These are phyloP conservation scores for Habroteleia sp. DNA, from an alignment of 2,888 invertebrate genomes.

Conservation along the genomic window DNA sequence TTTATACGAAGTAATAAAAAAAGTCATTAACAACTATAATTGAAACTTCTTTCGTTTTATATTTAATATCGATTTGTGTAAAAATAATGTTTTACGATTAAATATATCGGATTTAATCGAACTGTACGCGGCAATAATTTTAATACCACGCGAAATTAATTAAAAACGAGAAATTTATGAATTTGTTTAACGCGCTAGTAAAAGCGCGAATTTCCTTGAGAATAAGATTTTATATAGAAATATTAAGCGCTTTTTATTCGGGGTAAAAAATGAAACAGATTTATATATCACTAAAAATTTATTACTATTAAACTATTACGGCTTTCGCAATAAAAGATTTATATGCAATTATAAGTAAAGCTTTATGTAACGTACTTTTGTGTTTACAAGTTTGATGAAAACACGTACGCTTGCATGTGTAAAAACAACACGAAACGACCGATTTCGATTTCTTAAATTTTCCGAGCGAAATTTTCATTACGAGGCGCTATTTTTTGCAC, in stretches of 20 bases:
- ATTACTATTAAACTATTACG: conserved; percentile 56
- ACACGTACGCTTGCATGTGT: neutral
- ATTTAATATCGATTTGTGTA: conserved; percentile 52
- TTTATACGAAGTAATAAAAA: conserved; percentile 36
- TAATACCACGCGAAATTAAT: conserved; percentile 45
- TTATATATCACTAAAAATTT: conserved; percentile 60
- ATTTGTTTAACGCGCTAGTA: conserved; percentile 42
- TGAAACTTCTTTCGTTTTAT: conserved; percentile 36
- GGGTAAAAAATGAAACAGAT: conserved; percentile 51
- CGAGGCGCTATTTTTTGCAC: conserved; percentile 13
- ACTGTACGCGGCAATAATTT: conserved; percentile 24
- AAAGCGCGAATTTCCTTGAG: conserved; percentile 41
- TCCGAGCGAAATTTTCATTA: conserved; percentile 27
- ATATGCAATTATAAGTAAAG: conserved; percentile 51
- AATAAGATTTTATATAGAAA: conserved; percentile 47
- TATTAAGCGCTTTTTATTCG: conserved; percentile 49
- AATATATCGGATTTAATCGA: conserved; percentile 39
- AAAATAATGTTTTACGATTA: conserved; percentile 50
- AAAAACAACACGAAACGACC: conserved; percentile 13
- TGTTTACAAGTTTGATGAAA: conserved; percentile 23
- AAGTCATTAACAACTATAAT: conserved; percentile 40
- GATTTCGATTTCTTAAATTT: conserved; percentile 34
- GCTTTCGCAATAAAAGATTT: conserved; percentile 50
- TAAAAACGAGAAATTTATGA: conserved; percentile 52
- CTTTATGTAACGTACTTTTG: conserved; percentile 38